Conservation (phyloP, 2,888 invertebrate genomes). For the Hirtodrosophila confusa region DNA sequence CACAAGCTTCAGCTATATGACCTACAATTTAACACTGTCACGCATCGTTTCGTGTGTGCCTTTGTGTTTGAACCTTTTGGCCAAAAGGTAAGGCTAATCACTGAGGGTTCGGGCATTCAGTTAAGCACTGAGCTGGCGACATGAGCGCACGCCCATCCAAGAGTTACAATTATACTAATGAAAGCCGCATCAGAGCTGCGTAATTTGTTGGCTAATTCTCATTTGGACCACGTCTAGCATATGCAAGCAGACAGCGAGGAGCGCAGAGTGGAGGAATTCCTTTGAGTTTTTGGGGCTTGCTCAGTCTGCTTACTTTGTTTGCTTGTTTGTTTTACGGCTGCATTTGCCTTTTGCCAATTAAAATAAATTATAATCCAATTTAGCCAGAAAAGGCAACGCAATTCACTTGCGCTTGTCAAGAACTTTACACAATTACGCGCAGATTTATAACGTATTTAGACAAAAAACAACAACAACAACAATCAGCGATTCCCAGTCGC, state of each 20-base stretch:
- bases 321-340: constrained; percentile 34
- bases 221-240: constrained; percentile 38
- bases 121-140: constrained; percentile 37
- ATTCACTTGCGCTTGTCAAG: constrained; percentile 26
- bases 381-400: constrained; percentile 30
- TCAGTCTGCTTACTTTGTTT: not conserved
- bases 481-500: constrained; percentile 13
- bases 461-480: constrained; percentile 21
- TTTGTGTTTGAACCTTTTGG: constrained; percentile 45
- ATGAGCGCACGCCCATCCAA: constrained; percentile 39
- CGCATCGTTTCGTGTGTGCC: constrained; percentile 70
- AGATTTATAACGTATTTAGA: constrained; percentile 64
- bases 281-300: constrained; percentile 12
- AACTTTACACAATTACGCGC: constrained; percentile 64
- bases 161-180: constrained; percentile 76
- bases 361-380: constrained; percentile 80
- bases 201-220: constrained; percentile 70
- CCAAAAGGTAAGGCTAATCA: constrained; percentile 71
- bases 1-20: constrained; percentile 17
- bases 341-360: constrained; percentile 68
- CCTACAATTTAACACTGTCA: constrained; percentile 75
- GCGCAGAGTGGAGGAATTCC: not conserved
- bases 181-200: constrained; percentile 71
- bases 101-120: constrained; percentile 32
- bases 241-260: constrained; percentile 13